phyloP scores from a whole-genome alignment of 2,888 invertebrate genomes.

The Apotomis capreana region DNA sequence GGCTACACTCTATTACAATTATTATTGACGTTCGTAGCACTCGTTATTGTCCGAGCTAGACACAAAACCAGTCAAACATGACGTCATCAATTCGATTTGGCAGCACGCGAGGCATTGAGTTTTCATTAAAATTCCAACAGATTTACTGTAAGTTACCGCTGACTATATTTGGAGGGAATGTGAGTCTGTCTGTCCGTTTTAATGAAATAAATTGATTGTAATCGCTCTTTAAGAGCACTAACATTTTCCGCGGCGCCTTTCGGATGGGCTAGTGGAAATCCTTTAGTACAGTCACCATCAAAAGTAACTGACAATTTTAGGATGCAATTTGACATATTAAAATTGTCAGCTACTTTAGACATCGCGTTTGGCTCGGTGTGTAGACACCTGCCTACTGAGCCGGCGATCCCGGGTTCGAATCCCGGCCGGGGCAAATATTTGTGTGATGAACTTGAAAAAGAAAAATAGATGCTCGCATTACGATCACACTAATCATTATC shows the following conservation, averaged over 20 bases:
- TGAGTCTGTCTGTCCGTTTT: neutral
- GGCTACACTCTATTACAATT: neutral
- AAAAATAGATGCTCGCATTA: too few relatives aligned
- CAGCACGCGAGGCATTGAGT: conserved; percentile 17
- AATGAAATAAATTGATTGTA: neutral
- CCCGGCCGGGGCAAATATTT: too few relatives aligned
- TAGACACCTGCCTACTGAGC: too few relatives aligned
- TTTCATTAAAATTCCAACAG: conserved; percentile 24
- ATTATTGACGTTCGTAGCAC: neutral
- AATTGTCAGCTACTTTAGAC: too few relatives aligned
- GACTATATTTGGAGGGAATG: conserved; percentile 3
- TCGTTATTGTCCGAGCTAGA: neutral
- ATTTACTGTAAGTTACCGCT: conserved; percentile 10
- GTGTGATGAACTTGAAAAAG: too few relatives aligned
- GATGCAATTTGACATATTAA: too few relatives aligned
- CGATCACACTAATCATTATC: too few relatives aligned
- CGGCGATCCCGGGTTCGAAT: too few relatives aligned
- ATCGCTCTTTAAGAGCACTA: neutral
- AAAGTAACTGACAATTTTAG: too few relatives aligned
- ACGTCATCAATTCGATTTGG: conserved; percentile 27
- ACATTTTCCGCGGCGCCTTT: neutral
- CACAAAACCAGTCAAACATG: conserved; percentile 15
- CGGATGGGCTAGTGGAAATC: too few relatives aligned
- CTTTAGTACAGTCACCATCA: too few relatives aligned
- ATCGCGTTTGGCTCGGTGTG: too few relatives aligned